Percentiles rank a stretch among this genome's conserved stretches.
phyloP scores from a whole-genome alignment of 1,140 invertebrate species.

The Hylaeus anthracinus region DNA sequence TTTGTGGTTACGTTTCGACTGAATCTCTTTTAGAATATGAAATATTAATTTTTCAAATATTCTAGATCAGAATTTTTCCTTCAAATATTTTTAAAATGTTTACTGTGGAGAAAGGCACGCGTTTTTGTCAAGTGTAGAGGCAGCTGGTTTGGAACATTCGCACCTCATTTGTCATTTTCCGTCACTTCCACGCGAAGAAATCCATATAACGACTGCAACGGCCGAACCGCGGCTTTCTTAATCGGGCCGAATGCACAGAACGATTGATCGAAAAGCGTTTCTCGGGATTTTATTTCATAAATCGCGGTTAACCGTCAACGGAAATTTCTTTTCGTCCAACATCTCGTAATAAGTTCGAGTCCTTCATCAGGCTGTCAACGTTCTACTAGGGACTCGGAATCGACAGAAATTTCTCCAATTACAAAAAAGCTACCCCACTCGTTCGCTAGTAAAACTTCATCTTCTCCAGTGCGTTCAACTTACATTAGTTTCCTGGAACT shows the following conservation, averaged over 20 bases:
- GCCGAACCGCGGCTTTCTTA: background rate
- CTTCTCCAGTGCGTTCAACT: background rate
- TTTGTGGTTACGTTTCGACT: too few species aligned
- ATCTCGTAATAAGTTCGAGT: too few species aligned
- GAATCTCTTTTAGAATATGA: too few species aligned
- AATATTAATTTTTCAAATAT: too few species aligned
- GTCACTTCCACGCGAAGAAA: conserved; percentile 9
- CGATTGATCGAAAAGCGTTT: background rate
- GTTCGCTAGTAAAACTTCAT: too few species aligned
- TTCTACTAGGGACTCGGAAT: too few species aligned
- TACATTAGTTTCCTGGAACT: conserved; percentile 17
- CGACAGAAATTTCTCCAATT: too few species aligned
- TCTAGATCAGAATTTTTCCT: too few species aligned
- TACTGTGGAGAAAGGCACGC: background rate
- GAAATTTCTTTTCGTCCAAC: background rate
- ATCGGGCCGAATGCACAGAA: background rate
- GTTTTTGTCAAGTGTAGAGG: background rate
- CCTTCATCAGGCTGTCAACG: too few species aligned
- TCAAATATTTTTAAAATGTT: too few species aligned
- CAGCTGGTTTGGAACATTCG: background rate
- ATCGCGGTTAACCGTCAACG: background rate
- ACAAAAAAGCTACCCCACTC: too few species aligned
- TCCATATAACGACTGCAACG: background rate
- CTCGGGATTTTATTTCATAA: background rate
- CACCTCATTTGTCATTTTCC: background rate